A percentile compares a stretch with the other conserved stretches of the same genome.
These are phyloP conservation scores for Florisuga fusca DNA, from an alignment of 2,797 vertebrate genomes.

Conservation along the genomic window DNA sequence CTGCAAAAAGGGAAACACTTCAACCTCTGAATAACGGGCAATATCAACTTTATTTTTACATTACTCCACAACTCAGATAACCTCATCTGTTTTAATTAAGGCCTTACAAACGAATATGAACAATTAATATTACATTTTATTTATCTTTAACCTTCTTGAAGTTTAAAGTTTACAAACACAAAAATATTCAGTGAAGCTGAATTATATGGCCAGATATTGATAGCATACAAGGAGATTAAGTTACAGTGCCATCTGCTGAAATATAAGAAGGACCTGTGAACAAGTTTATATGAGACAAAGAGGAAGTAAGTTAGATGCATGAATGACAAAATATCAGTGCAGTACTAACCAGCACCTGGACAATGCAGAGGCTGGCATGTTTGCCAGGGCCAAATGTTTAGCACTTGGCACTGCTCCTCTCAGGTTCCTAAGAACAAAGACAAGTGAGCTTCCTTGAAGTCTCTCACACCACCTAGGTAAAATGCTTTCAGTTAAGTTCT, in stretches of 20 bases:
- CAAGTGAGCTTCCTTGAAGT: not conserved
- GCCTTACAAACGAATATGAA: not conserved
- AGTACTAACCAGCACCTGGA: not conserved
- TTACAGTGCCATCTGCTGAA: conserved; percentile 72
- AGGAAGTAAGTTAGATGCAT: not conserved
- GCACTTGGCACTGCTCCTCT: not conserved
- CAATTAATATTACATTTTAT: not conserved
- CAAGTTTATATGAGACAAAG: not conserved
- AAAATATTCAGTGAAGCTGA: not conserved
- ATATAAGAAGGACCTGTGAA: not conserved
- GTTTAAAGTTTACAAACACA: conserved; percentile 16
- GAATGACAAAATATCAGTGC: not conserved
- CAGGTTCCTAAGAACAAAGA: not conserved
- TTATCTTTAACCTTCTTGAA: not conserved
- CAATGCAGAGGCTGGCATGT: not conserved
- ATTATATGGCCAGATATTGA: not conserved
- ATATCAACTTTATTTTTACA: not conserved
- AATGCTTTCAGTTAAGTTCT: not conserved
- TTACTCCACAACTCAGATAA: not conserved
- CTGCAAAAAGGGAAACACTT: not conserved
- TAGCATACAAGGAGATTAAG: conserved; percentile 50
- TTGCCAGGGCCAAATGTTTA: not conserved
- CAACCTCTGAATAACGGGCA: not conserved
- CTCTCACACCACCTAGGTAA: not conserved
- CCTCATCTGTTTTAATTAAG: not conserved